Percentiles rank a stretch among this genome's conserved stretches.
Evolutionary conservation across 2,797 vertebrate species (phyloP).

Genomic region (Vultur gryphus): DNA sequence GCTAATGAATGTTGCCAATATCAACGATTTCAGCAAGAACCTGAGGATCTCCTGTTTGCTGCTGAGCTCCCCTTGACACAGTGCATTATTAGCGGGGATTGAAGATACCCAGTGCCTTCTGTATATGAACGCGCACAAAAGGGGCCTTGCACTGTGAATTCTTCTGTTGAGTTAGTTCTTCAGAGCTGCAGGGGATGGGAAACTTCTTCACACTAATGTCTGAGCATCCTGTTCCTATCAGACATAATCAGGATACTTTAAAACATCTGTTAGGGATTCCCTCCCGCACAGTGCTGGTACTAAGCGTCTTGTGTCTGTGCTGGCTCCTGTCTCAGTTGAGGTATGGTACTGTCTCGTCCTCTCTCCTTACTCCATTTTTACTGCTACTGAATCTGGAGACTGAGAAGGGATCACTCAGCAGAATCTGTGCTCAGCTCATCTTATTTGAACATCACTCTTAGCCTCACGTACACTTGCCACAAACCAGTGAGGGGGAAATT

Average conservation of each 20-base stretch:
- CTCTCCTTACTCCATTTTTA: neutral
- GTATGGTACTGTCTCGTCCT: neutral
- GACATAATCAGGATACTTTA: neutral
- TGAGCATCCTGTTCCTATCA: neutral
- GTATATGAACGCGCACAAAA: neutral
- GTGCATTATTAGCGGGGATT: neutral
- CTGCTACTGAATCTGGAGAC: neutral
- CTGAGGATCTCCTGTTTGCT: neutral
- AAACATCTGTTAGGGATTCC: neutral
- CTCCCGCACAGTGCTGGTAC: neutral
- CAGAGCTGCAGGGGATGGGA: neutral
- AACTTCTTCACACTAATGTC: neutral
- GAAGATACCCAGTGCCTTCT: neutral
- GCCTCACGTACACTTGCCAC: conserved; percentile 16
- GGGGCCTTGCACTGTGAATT: neutral
- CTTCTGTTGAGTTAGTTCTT: neutral
- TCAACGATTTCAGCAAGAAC: neutral
- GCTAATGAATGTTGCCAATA: neutral
- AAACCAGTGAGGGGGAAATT: conserved; percentile 44
- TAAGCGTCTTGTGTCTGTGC: neutral
- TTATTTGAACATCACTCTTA: neutral
- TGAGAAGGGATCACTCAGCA: neutral
- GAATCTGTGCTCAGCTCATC: neutral
- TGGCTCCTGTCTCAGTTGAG: neutral
- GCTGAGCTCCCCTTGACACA: neutral